Evolutionary conservation across 1,140 invertebrate species (phyloP), one percentile per base, ranked within the genome.

Genomic region (Heliconius hewitsoni): DNA sequence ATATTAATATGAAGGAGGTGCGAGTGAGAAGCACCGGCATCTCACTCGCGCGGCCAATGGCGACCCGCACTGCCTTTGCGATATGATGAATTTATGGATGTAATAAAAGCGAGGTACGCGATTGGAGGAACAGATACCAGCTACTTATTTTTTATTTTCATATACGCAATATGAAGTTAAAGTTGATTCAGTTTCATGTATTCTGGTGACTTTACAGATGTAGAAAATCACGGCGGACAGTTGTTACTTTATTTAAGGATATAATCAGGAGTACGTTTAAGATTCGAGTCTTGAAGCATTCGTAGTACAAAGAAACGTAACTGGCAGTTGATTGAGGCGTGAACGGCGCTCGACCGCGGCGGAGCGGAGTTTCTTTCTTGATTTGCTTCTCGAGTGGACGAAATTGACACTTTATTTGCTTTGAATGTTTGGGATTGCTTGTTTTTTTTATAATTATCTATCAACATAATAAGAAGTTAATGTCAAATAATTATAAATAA

Each of bases 11-110:
- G 94, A 94, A 95, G 95, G 94, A 95, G 95, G 95, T 94, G 94
- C 89, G 92, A 95, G 93, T 79, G 93, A 94, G 93, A 93, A 80
- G 82, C 86, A 84, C 82, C 82, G 84, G 90, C 86, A 86, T 94
- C 91, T 89, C 90, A 86, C 90, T 93, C 86, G 70, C 89, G 88
- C 92, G 91, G 91, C 95, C 95, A 95, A 95, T 95, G 93, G 95
- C 91, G 92, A 92, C 89, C 89, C 86, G 86, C 85, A 88, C 86
- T 86, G 87, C 85, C 85, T 89, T 88, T 88, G 90, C 91, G 94
- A 95, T 95, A 95, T 95, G 95, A 95, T 95, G 94, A 95, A 95
- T 95, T 95, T 95, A 95, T 95, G 95, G 95, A 95, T 95, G 95
- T 95, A 95, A 95, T 95, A 95, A 95, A 95, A 95, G 90, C 91